phyloP scores from a whole-genome alignment of 2,888 invertebrate genomes.

The Anticlea derivata region DNA sequence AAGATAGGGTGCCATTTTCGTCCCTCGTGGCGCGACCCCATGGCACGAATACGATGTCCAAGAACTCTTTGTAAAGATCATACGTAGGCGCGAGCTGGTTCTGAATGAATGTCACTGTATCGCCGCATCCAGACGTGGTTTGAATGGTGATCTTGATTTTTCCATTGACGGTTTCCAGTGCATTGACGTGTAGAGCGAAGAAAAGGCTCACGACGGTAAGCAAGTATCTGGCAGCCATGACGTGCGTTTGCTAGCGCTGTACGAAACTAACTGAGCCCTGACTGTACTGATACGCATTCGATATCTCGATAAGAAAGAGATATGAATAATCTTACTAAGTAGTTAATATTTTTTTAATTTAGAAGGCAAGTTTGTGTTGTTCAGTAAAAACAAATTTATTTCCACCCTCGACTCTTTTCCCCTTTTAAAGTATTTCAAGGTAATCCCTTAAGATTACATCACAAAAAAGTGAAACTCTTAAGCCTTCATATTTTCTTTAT shows the following conservation, averaged over 20 bases:
- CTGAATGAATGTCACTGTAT: conserved; percentile 59
- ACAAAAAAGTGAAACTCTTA: conserved; percentile 69
- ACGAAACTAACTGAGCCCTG: conserved; percentile 32
- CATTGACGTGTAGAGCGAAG: conserved; percentile 33
- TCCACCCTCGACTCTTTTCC: conserved; percentile 48
- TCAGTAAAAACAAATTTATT: conserved; percentile 58
- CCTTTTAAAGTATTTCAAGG: conserved; percentile 68
- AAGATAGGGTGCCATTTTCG: conserved; percentile 48
- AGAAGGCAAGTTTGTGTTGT: conserved; percentile 24
- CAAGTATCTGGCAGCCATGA: conserved; percentile 43
- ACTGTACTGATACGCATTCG: conserved; percentile 14
- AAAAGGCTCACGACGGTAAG: conserved; percentile 32
- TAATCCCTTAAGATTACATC: conserved; percentile 75
- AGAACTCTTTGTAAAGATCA: conserved; percentile 52
- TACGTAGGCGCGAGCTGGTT: conserved; percentile 55
- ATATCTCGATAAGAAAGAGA: conserved; percentile 28
- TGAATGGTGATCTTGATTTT: conserved; percentile 62
- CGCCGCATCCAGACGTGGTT: conserved; percentile 64
- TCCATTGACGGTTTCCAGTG: conserved; percentile 55
- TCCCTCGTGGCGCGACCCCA: conserved; percentile 67
- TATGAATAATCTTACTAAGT: conserved; percentile 25
- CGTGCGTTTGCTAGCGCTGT: conserved; percentile 30
- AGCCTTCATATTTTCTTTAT: conserved; percentile 71
- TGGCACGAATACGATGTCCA: conserved; percentile 69
- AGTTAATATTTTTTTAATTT: conserved; percentile 12